Evolutionary conservation across 2,797 vertebrate species (phyloP).

Genomic region (Dendrocincla fuliginosa): DNA sequence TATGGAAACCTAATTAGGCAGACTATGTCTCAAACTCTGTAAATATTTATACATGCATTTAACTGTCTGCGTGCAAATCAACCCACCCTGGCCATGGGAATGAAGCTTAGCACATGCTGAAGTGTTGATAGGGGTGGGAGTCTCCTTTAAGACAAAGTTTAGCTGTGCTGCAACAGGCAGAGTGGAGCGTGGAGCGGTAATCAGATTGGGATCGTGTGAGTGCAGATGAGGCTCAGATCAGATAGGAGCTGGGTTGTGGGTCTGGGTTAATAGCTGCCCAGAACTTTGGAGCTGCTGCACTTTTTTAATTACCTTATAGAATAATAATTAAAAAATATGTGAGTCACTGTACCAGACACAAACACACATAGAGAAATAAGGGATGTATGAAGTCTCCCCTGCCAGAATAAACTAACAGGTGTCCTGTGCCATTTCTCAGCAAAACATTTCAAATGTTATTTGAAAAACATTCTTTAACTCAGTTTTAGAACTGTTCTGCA

Average conservation of each 20-base stretch:
- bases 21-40: slow-evolving; percentile 43
- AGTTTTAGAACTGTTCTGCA: slow-evolving; percentile 28
- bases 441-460: not conserved
- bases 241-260: slow-evolving; percentile 19
- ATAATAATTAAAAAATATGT: not conserved
- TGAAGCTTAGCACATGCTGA: not conserved
- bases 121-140: slow-evolving; percentile 13
- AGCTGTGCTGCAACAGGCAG: slow-evolving; percentile 10
- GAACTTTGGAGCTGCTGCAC: not conserved
- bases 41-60: slow-evolving; percentile 61
- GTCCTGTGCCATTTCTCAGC: not conserved
- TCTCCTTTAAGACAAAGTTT: not conserved
- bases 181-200: not conserved
- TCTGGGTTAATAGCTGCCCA: slow-evolving; percentile 40
- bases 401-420: not conserved
- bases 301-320: not conserved
- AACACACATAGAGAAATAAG: not conserved
- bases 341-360: not conserved
- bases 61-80: slow-evolving; percentile 12
- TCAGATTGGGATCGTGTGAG: not conserved
- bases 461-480: not conserved
- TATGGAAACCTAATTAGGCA: slow-evolving; percentile 66
- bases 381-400: not conserved
- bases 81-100: slow-evolving; percentile 20
- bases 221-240: not conserved